Conservation (phyloP, 2,888 invertebrate species). For the Eupelmus urozonus region DNA sequence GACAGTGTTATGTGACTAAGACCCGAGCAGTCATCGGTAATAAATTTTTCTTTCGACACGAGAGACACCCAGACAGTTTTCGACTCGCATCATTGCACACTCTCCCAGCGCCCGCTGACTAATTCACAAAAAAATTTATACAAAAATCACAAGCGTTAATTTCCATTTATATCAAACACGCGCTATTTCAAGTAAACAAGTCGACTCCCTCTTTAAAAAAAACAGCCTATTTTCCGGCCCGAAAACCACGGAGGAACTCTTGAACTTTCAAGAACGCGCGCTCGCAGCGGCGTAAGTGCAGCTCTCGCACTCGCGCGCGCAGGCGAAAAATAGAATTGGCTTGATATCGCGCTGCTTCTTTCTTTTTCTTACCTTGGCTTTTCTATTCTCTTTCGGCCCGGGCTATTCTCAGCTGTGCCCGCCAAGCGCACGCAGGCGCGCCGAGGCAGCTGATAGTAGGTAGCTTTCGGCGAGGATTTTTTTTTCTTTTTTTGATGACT, state of each 20-base stretch:
- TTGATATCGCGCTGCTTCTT: slow-evolving; percentile 30
- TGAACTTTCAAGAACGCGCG: slow-evolving; percentile 26
- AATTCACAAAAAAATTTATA: too few species aligned
- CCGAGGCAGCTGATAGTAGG: neutral
- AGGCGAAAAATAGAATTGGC: slow-evolving; percentile 53
- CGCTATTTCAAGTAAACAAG: slow-evolving; percentile 15
- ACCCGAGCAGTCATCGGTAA: too few species aligned
- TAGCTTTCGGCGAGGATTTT: neutral
- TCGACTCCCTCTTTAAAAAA: neutral
- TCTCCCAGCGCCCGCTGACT: too few species aligned
- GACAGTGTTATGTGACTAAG: too few species aligned
- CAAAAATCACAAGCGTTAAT: too few species aligned
- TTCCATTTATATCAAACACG: too few species aligned
- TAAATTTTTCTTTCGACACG: too few species aligned
- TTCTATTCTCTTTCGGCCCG: slow-evolving; percentile 45
- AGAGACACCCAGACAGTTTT: too few species aligned
- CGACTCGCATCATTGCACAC: too few species aligned
- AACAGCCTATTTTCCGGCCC: neutral
- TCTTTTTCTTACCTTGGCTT: slow-evolving; percentile 50
- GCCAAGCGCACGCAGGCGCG: neutral
- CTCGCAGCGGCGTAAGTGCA: neutral
- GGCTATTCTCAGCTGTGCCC: too few species aligned
- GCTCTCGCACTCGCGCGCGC: neutral
- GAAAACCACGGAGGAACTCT: slow-evolving; percentile 7
- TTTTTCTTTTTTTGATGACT: slow-evolving; percentile 9